Conservation (phyloP, 2,888 invertebrate genomes). For the Elegia similella region DNA sequence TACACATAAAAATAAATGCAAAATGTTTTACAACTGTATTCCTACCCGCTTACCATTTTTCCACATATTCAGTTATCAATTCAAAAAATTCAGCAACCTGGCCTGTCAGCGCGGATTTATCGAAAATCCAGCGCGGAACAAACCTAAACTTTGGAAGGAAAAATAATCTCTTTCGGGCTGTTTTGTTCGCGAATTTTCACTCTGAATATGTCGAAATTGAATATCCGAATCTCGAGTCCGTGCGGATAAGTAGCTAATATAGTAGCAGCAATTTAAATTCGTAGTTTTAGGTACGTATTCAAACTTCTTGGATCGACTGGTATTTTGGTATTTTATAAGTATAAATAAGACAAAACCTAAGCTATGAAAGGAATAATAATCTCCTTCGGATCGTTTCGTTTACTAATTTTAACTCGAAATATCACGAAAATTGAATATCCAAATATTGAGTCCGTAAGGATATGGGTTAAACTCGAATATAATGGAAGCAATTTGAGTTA, state of each 20-base stretch:
- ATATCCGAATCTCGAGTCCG: not conserved
- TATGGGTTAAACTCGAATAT: not conserved
- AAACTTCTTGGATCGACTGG: no score
- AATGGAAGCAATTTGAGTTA: not conserved
- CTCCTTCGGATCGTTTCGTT: not conserved
- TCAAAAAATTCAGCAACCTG: slow-evolving; percentile 35
- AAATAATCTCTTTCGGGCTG: not conserved
- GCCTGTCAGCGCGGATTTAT: not conserved
- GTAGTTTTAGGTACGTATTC: no score
- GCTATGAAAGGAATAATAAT: slow-evolving; percentile 13
- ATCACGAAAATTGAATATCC: not conserved
- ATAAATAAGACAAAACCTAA: slow-evolving; percentile 6
- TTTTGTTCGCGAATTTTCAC: not conserved
- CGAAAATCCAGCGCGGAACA: slow-evolving; percentile 8
- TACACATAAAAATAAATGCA: not conserved
- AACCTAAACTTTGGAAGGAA: slow-evolving; percentile 17
- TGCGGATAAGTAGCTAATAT: not conserved
- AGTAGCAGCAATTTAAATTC: not conserved
- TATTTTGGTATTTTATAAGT: no score
- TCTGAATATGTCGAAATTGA: not conserved
- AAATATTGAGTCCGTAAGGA: not conserved
- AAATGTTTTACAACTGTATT: slow-evolving; percentile 42
- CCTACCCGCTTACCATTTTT: slow-evolving; percentile 65
- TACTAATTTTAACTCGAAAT: not conserved
- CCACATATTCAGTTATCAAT: slow-evolving; percentile 47